Base-by-base conservation (phyloP, 1,140 invertebrate species). In the Bombus polaris region DNA sequence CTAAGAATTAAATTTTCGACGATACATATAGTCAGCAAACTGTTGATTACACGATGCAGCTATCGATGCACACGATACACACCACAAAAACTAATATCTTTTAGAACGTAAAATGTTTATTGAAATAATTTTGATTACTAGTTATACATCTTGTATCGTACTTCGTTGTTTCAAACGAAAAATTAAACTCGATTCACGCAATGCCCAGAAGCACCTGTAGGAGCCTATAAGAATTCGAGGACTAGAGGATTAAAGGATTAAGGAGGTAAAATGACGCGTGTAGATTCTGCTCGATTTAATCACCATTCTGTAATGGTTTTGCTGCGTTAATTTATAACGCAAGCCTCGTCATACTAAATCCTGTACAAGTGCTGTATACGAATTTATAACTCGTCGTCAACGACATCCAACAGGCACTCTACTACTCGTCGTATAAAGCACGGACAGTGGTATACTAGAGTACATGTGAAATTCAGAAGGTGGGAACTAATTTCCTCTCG, bases 391-490 rank as follows among this genome's bases (percentile, higher is more conserved):
- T 37, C 8, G 32, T 35, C 18, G 32, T 3, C 3, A 25, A 68
- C 32, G 35, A 25, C 66, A 3, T 35, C 8, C 32, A 37, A 68
- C 66, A 4, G 13, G 13, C n/a, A 15, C 62, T 32, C 62, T 15
- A 15, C 5, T 15, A n/a, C 5, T 66, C 62, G 47, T 6, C 62
- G 62, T 32, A n/a, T 66, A 32, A 66, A n/a, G n/a, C 62, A 15
- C n/a, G n/a, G n/a, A n/a, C n/a, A 66, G 13, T n/a, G 62, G 47
- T 53, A 13, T 32, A 5, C 65, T 32, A 32, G 15, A 66, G 65
- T 12, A 12, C n/a, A 66, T 66, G 65, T 66, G 65, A 68, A 68
- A 68, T 68, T 68, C 35, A 68, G 66, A 68, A 68, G 66, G 66
- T 68, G 66, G 66, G 66, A 68, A 68, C 32, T 68, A 68, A 68